phyloP scores from a whole-genome alignment of 2,113 vertebrate genomes.

The Dasyprocta punctata region DNA sequence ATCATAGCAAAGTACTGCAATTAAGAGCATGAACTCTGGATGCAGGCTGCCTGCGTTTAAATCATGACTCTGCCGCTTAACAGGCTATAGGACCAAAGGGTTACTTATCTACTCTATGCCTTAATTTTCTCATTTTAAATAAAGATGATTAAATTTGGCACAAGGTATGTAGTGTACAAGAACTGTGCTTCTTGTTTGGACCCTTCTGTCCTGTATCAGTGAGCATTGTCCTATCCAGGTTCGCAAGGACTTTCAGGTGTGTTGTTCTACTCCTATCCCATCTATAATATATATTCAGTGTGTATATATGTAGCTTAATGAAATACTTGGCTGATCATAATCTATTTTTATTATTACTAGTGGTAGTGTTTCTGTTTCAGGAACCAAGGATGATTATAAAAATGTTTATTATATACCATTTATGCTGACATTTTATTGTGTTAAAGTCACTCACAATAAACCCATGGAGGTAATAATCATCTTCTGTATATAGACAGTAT shows the following conservation, averaged over 20 bases:
- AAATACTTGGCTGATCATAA: not conserved
- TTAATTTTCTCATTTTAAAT: slow-evolving; percentile 47
- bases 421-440: not conserved
- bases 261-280: not conserved
- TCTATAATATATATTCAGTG: not conserved
- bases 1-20: not conserved
- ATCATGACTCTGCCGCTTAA: not conserved
- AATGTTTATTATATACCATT: not conserved
- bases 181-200: not conserved
- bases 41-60: slow-evolving; percentile 3
- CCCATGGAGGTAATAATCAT: not conserved
- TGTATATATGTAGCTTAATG: not conserved
- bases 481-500: not conserved
- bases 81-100: not conserved
- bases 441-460: not conserved
- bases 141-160: not conserved
- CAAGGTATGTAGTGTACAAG: not conserved
- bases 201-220: not conserved
- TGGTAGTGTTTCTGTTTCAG: not conserved
- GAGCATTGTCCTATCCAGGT: not conserved
- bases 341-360: not conserved
- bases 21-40: not conserved
- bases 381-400: not conserved
- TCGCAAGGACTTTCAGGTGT: not conserved
- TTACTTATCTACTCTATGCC: not conserved